A percentile compares a stretch with the other conserved stretches of the same genome.
Evolutionary conservation across 2,888 invertebrate genomes (phyloP).

Genomic region (Cheilosia scutellata): DNA sequence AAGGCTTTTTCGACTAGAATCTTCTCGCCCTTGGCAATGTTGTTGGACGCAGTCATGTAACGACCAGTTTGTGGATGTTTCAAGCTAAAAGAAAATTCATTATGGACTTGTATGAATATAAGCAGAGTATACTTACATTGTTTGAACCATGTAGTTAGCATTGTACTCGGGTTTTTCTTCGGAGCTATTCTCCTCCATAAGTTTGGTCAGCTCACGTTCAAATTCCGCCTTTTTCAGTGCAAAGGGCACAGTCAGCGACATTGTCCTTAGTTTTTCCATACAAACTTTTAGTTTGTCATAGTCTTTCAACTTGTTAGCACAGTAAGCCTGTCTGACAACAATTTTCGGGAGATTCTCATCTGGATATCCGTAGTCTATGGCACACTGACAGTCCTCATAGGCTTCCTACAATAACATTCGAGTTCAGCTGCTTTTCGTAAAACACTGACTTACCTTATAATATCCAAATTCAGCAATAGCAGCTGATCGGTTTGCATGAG

Average conservation of each 20-base stretch:
- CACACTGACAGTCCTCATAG: constrained; percentile 81
- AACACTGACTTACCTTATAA: constrained; percentile 70
- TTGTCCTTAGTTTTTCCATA: constrained; percentile 29
- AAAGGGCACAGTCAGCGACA: constrained; percentile 26
- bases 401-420: constrained; percentile 77
- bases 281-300: constrained; percentile 24
- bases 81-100: constrained; percentile 3
- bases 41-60: constrained; percentile 85
- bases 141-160: constrained; percentile 32
- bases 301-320: constrained; percentile 47
- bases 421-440: not conserved
- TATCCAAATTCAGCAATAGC: constrained; percentile 81
- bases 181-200: not conserved
- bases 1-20: constrained; percentile 93
- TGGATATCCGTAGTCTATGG: constrained; percentile 78
- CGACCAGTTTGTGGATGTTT: constrained; percentile 76
- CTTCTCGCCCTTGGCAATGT: constrained; percentile 88
- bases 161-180: not conserved
- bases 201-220: constrained; percentile 24
- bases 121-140: constrained; percentile 18
- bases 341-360: constrained; percentile 62
- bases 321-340: constrained; percentile 63
- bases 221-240: constrained; percentile 8
- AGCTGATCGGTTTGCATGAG: constrained; percentile 82
- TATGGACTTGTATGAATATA: not conserved